phyloP scores from a whole-genome alignment of 2,888 invertebrate genomes.

The Eumacrocentrus americanus region DNA sequence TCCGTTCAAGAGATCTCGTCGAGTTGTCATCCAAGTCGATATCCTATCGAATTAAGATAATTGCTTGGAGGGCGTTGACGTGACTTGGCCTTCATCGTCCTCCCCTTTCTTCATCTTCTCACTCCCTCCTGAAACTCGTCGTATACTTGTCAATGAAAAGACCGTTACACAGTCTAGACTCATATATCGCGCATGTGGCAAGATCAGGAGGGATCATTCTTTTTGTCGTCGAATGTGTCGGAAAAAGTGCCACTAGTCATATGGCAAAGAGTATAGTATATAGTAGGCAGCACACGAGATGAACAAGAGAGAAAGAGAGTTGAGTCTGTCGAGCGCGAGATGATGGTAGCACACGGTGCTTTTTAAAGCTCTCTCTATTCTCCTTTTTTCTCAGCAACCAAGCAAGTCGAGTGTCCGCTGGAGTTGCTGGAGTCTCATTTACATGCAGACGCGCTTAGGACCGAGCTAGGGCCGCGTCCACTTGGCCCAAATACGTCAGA shows the following conservation, averaged over 20 bases:
- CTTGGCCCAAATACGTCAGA: constrained; percentile 50
- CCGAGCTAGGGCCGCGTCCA: constrained; percentile 34
- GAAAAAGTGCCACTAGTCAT: not conserved
- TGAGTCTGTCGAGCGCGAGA: constrained; percentile 1
- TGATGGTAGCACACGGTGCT: constrained; percentile 28
- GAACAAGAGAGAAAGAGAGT: not conserved
- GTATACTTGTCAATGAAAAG: constrained; percentile 51
- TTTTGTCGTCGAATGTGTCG: not conserved
- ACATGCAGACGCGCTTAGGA: constrained; percentile 45
- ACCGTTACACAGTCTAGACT: constrained; percentile 48
- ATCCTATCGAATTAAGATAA: not conserved
- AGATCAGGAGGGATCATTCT: not conserved
- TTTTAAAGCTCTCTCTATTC: constrained; percentile 32
- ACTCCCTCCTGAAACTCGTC: constrained; percentile 36
- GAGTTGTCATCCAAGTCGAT: too few species aligned
- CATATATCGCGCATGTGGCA: constrained; percentile 38
- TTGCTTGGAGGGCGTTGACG: not conserved
- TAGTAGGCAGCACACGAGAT: not conserved
- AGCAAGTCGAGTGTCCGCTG: constrained; percentile 48
- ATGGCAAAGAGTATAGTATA: not conserved
- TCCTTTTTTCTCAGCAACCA: constrained; percentile 30
- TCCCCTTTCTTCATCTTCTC: not conserved
- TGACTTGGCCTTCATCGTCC: not conserved
- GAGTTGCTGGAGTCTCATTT: constrained; percentile 47
- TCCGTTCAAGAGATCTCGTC: too few species aligned